Evolutionary conservation across 2,888 invertebrate species (phyloP).

Genomic region (Melitaea athalia): DNA sequence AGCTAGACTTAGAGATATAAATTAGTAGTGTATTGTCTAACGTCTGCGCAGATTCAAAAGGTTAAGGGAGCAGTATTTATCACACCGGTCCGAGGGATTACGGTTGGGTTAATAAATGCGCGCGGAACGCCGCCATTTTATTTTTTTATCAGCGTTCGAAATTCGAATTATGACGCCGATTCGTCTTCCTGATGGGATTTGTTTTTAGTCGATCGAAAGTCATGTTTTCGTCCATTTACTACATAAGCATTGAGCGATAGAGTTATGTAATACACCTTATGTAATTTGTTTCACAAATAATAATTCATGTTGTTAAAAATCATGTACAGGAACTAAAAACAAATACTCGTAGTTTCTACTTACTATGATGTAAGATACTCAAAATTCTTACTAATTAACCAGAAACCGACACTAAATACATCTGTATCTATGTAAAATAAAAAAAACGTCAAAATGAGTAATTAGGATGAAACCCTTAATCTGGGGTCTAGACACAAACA

Average conservation of each 20-base stretch:
- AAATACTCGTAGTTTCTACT: no score
- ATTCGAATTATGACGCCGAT: conserved; percentile 72
- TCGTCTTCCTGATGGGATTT: conserved; percentile 54
- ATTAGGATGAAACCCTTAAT: no score
- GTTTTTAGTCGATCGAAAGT: conserved; percentile 36
- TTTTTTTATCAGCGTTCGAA: conserved; percentile 69
- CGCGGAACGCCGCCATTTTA: conserved; percentile 62
- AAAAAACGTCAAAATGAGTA: no score
- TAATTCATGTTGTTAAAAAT: no score
- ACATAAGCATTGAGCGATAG: background rate
- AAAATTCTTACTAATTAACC: no score
- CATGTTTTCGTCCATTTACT: background rate
- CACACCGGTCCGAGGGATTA: conserved; percentile 69
- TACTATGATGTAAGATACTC: no score
- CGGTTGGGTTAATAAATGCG: conserved; percentile 76
- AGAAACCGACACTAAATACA: no score
- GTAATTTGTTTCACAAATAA: no score
- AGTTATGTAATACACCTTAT: no score
- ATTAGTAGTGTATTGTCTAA: conserved; percentile 7
- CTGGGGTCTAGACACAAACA: no score
- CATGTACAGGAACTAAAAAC: no score
- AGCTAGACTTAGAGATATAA: background rate
- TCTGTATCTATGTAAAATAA: no score
- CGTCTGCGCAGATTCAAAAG: conserved; percentile 47
- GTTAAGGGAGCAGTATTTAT: conserved; percentile 71